These are phyloP conservation scores for Cephalopterus ornatus DNA, from an alignment of 2,113 vertebrate species.

Conservation along the genomic window DNA sequence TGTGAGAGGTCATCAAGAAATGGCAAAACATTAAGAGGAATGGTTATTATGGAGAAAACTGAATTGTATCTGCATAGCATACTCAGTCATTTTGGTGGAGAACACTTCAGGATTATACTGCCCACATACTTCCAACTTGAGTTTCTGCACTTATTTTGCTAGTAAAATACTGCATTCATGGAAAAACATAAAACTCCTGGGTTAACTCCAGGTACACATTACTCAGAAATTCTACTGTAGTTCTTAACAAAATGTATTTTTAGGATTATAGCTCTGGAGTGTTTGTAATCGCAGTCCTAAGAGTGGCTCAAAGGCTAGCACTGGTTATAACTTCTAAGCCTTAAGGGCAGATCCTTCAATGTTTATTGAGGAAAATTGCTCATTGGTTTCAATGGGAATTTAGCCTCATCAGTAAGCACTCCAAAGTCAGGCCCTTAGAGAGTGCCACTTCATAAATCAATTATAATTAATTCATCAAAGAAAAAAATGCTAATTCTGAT, in stretches of 20 bases:
- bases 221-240: not conserved
- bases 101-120: not conserved
- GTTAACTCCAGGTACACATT: not conserved
- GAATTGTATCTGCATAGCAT: not conserved
- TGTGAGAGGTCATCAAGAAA: not conserved
- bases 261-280: not conserved
- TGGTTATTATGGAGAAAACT: not conserved
- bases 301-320: not conserved
- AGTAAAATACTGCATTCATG: not conserved
- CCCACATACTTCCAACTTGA: not conserved
- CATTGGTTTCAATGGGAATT: not conserved
- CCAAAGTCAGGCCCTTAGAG: not conserved
- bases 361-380: slow-evolving; percentile 25
- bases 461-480: slow-evolving; percentile 45
- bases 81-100: not conserved
- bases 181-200: not conserved
- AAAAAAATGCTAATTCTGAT: not conserved
- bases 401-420: not conserved
- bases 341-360: not conserved
- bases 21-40: not conserved
- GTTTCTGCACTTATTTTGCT: not conserved
- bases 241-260: slow-evolving; percentile 8
- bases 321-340: not conserved
- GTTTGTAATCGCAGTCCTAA: not conserved
- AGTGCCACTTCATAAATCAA: slow-evolving; percentile 51